Evolutionary conservation across 2,113 vertebrate genomes (phyloP).

Genomic region (Tetraodon nigroviridis): DNA sequence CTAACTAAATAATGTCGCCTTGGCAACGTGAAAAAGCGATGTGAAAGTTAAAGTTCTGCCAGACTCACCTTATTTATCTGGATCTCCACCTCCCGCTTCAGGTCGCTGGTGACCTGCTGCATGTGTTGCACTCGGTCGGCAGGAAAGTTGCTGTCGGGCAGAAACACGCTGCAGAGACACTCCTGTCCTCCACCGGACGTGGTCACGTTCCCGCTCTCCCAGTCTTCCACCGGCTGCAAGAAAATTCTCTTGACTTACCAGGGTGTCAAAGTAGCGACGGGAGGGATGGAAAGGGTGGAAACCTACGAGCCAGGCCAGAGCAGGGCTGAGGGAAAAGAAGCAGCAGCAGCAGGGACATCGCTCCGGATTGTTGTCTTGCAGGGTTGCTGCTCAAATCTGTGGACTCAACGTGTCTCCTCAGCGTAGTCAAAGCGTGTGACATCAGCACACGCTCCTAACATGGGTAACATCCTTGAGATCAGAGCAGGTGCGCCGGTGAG

Average conservation of each 20-base stretch:
- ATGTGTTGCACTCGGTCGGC: slow-evolving; percentile 57
- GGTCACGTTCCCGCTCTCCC: slow-evolving; percentile 67
- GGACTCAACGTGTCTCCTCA: slow-evolving; percentile 15
- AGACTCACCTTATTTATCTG: slow-evolving; percentile 59
- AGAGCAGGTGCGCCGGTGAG: slow-evolving; percentile 7
- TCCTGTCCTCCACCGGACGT: slow-evolving; percentile 53
- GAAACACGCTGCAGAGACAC: slow-evolving; percentile 60
- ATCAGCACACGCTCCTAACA: slow-evolving; percentile 9
- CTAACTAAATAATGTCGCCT: no score
- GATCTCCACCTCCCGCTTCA: slow-evolving; percentile 57
- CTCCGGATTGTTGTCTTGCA: slow-evolving; percentile 9
- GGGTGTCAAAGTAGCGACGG: no score
- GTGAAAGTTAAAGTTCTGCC: neutral
- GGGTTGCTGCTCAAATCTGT: neutral
- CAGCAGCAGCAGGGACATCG: slow-evolving; percentile 25
- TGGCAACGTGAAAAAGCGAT: neutral
- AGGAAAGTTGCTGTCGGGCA: slow-evolving; percentile 65
- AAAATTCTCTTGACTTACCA: neutral
- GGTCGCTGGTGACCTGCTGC: slow-evolving; percentile 57
- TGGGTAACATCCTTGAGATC: slow-evolving; percentile 19
- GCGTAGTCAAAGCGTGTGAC: slow-evolving; percentile 13
- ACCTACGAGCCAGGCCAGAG: slow-evolving; percentile 41
- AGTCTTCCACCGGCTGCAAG: slow-evolving; percentile 51
- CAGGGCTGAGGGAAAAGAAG: slow-evolving; percentile 14
- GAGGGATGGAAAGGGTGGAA: neutral